Percentiles rank a stretch among this genome's conserved stretches.
These are phyloP conservation scores for Gobius niger DNA, from an alignment of 2,113 vertebrate genomes.

Conservation along the genomic window DNA sequence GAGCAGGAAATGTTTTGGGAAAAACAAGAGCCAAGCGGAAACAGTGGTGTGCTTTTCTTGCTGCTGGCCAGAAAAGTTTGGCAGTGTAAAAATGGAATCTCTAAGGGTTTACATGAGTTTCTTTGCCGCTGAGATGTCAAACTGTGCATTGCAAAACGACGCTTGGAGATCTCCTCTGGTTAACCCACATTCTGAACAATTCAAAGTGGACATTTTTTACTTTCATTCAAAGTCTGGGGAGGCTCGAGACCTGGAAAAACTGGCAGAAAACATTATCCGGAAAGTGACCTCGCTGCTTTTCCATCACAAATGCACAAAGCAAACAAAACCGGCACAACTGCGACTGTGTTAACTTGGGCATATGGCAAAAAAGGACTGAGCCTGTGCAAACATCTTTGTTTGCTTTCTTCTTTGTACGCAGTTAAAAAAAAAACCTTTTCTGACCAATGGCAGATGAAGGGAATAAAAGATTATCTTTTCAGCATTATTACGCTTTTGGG, in stretches of 20 bases:
- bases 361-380: neutral
- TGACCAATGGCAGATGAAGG: too few relatives aligned
- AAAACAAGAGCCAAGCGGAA: slow-evolving; percentile 25
- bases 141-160: slow-evolving; percentile 46
- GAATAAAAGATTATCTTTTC: too few relatives aligned
- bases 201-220: slow-evolving; percentile 41
- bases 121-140: slow-evolving; percentile 56
- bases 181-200: slow-evolving; percentile 57
- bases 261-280: neutral
- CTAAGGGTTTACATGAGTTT: slow-evolving; percentile 37
- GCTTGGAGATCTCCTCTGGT: slow-evolving; percentile 53
- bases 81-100: slow-evolving; percentile 42
- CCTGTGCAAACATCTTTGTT: slow-evolving; percentile 1
- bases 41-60: slow-evolving; percentile 19
- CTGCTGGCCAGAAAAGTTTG: slow-evolving; percentile 47
- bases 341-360: neutral
- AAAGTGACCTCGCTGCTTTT: neutral
- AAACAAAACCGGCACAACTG: neutral
- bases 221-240: slow-evolving; percentile 34
- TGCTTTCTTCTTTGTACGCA: neutral
- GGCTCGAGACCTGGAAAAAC: slow-evolving; percentile 13
- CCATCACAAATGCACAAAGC: neutral
- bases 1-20: slow-evolving; percentile 39
- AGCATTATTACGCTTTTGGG: too few relatives aligned
- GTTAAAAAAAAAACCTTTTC: neutral